Evolutionary conservation across 2,888 invertebrate species (phyloP).

Genomic region (Drosophila merina): DNA sequence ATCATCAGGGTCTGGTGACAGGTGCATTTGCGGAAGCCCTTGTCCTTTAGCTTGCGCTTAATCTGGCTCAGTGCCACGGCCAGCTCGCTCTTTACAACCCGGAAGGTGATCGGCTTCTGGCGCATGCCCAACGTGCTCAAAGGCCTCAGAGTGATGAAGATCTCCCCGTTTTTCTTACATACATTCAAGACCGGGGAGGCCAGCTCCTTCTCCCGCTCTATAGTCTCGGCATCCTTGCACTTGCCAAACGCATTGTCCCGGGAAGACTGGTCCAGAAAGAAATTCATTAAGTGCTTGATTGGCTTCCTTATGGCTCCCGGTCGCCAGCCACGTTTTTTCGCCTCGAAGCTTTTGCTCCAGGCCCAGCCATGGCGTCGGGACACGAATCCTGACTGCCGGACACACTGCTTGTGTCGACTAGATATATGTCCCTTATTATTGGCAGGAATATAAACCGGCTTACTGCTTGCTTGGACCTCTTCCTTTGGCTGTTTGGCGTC

Average conservation of each 20-base stretch:
- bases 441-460: background rate
- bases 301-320: constrained; percentile 81
- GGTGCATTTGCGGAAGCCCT: constrained; percentile 85
- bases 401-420: constrained; percentile 47
- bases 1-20: constrained; percentile 84
- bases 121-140: constrained; percentile 87
- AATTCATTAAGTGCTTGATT: constrained; percentile 81
- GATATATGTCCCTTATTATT: constrained; percentile 11
- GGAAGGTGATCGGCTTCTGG: constrained; percentile 88
- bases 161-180: constrained; percentile 87
- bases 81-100: constrained; percentile 86
- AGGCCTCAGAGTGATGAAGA: constrained; percentile 88
- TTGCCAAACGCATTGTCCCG: constrained; percentile 60
- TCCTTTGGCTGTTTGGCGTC: background rate
- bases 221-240: constrained; percentile 81
- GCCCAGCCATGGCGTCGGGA: constrained; percentile 88
- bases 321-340: constrained; percentile 77
- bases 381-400: constrained; percentile 82
- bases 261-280: constrained; percentile 76
- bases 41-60: constrained; percentile 85
- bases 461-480: background rate
- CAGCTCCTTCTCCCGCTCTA: constrained; percentile 39
- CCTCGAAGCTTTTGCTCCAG: constrained; percentile 84
- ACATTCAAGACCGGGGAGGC: constrained; percentile 87
- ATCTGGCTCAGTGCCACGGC: constrained; percentile 85